Conservation (phyloP, 2,113 vertebrate species). For the Montifringilla adamsi region DNA sequence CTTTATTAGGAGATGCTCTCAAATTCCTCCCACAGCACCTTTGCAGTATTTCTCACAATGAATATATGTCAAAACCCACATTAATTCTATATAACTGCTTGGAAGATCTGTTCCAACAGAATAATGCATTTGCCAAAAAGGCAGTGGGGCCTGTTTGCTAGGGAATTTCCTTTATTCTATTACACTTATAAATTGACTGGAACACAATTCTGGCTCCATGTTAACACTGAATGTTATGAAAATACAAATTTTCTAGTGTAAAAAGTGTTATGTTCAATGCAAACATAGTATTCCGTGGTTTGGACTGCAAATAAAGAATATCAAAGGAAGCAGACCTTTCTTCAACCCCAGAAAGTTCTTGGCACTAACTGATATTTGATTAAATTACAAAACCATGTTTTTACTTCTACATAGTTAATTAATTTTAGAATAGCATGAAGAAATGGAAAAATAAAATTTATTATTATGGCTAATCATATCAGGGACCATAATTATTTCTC, state of each 20-base stretch:
- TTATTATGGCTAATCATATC: slow-evolving; percentile 1
- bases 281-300: background rate
- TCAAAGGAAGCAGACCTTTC: background rate
- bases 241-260: background rate
- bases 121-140: background rate
- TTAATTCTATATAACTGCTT: background rate
- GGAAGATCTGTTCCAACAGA: background rate
- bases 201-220: background rate
- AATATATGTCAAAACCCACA: background rate
- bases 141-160: background rate
- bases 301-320: background rate
- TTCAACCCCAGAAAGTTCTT: background rate
- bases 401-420: slow-evolving; percentile 10
- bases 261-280: background rate
- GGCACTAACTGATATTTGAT: background rate
- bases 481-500: slow-evolving; percentile 26
- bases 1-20: background rate
- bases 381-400: background rate
- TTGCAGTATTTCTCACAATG: background rate
- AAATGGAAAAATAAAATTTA: background rate
- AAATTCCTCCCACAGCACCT: background rate
- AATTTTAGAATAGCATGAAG: slow-evolving; percentile 11
- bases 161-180: background rate
- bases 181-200: background rate
- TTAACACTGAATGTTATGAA: background rate